Percentiles rank a stretch among this genome's conserved stretches.
These are phyloP conservation scores for Acanthosepion lycidas DNA, from an alignment of 2,888 invertebrate species.

Conservation along the genomic window DNA sequence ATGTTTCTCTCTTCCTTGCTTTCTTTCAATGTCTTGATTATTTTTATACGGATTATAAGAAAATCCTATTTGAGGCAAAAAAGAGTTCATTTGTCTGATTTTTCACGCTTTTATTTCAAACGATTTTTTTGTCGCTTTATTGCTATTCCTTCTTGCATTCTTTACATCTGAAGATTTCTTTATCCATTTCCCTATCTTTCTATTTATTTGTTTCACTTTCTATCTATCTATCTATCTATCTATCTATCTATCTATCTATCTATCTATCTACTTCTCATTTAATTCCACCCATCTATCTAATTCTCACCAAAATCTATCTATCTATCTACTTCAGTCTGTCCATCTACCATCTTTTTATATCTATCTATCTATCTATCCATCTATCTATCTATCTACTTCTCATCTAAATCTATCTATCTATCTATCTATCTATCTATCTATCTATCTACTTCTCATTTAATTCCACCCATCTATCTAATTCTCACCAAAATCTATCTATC, in stretches of 20 bases:
- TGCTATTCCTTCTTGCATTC: background rate
- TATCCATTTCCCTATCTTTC: background rate
- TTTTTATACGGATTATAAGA: background rate
- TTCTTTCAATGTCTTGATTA: background rate
- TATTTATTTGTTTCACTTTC: background rate
- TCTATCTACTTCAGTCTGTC: too few relatives aligned
- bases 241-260: background rate
- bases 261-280: too few relatives aligned
- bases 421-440: background rate
- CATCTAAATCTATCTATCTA: background rate
- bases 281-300: too few relatives aligned
- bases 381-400: background rate
- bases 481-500: background rate
- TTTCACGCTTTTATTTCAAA: background rate
- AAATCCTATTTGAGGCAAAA: background rate
- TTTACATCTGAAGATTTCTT: too few relatives aligned
- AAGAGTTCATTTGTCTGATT: background rate
- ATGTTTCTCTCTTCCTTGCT: background rate
- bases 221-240: background rate
- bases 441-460: background rate
- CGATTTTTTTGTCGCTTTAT: background rate
- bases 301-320: background rate
- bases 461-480: background rate
- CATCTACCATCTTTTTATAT: background rate
- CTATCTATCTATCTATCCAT: background rate